Evolutionary conservation across 1,140 invertebrate genomes (phyloP), one percentile per base, ranked within the genome.

Genomic region (Pseudomyrmex sp.): DNA sequence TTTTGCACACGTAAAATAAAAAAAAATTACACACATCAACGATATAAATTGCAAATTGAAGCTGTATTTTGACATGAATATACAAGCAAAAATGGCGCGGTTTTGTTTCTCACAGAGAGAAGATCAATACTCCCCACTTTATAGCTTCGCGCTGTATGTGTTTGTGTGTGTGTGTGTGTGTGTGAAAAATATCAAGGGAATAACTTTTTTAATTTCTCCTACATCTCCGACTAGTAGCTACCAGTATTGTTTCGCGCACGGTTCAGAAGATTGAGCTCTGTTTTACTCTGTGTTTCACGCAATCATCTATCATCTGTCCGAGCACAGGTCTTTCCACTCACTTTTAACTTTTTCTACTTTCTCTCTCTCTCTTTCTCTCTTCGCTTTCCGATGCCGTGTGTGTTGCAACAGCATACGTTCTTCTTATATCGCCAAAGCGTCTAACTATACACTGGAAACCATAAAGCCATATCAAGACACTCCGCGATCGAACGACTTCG

Each of bases 161-260:
- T 18, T 18, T 61, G 59, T 5, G 35, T 3, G 26, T 76, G 65
- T 26, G 26, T 26, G 3, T 76, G 73, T 35, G 35, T 35, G 35
- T 35, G 35, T 35, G 35, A 35, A 35, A 76, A 76, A 76, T 65
- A 52, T 62, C 72, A 74, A 74, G 26, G 18, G 23, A 76, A 76
- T 65, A 76, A 76, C 74, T 76, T 76, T 35, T 76, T 76, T 66
- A 76, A 76, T 76, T 76, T 76, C 61, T 65, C n/a, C 61, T n/a
- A 4, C 56, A 61, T 65, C 63, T 18, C 20, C 46, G 73, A 44
- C 20, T 26, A 79, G 35, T 35, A 35, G 63, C 35, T 52, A 15
- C 77, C 61, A n/a, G 52, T 68, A 61, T 79, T 52, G 61, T 63
- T 75, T 75, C 59, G 46, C 15, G 63, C 46, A 18, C 44, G 15